These are phyloP conservation scores for Acanthopagrus latus DNA, from an alignment of 2,797 vertebrate species.

Conservation along the genomic window DNA sequence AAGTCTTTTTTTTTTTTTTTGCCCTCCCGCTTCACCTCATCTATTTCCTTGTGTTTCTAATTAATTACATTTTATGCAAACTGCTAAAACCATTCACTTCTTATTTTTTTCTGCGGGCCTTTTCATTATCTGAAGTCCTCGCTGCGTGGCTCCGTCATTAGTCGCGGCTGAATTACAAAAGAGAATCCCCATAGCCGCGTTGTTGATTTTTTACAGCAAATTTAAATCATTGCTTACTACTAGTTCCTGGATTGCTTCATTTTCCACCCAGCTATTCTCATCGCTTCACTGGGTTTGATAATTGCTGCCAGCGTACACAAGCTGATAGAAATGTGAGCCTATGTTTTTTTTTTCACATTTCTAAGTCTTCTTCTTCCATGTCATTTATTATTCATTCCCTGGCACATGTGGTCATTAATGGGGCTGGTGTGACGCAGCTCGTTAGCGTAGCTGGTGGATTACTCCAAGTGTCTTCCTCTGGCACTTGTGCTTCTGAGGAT, in stretches of 20 bases:
- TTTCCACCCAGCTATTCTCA: conserved; percentile 18
- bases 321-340: conserved; percentile 41
- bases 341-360: conserved; percentile 20
- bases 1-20: conserved; percentile 2
- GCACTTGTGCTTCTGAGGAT: conserved; percentile 42
- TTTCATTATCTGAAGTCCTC: conserved; percentile 54
- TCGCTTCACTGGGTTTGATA: conserved; percentile 24
- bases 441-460: conserved; percentile 23
- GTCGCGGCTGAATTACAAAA: conserved; percentile 39
- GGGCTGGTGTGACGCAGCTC: conserved; percentile 18
- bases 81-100: conserved; percentile 19
- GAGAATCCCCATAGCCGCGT: conserved; percentile 12
- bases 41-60: conserved; percentile 14
- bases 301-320: conserved; percentile 11
- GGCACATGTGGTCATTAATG: conserved; percentile 55
- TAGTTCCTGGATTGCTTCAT: conserved; percentile 38
- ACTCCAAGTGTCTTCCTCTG: conserved; percentile 43
- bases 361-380: conserved; percentile 26
- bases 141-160: conserved; percentile 36
- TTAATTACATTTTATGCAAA: conserved; percentile 58
- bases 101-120: conserved; percentile 16
- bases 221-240: conserved; percentile 33
- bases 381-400: conserved; percentile 65
- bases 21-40: conserved; percentile 13
- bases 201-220: conserved; percentile 56